phyloP scores from a whole-genome alignment of 2,113 vertebrate genomes.

The Apistogramma diplotaenia region DNA sequence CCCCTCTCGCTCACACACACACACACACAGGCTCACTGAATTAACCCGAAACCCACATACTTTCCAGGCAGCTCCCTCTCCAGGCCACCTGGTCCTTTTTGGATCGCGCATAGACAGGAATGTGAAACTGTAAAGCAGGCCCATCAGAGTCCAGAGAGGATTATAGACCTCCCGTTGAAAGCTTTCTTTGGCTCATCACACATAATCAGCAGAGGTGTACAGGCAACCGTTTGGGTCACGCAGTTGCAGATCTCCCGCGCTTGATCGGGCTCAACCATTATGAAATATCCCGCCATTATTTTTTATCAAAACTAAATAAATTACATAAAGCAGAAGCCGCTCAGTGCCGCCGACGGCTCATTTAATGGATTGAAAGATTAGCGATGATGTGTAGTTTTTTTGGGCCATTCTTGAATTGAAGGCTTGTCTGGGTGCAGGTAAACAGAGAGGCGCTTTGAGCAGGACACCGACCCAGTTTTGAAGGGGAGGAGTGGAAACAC shows the following conservation, averaged over 20 bases:
- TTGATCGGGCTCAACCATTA: conserved; percentile 22
- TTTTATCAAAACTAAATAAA: conserved; percentile 1
- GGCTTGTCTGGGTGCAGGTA: conserved; percentile 28
- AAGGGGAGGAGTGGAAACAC: conserved; percentile 24
- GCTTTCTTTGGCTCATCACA: conserved; percentile 42
- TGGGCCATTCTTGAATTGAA: neutral
- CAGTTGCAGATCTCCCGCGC: conserved; percentile 7
- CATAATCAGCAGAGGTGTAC: conserved; percentile 12
- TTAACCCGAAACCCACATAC: neutral
- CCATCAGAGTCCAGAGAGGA: conserved; percentile 26
- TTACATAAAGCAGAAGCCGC: neutral
- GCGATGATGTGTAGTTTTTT: conserved; percentile 6
- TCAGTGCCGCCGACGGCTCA: neutral
- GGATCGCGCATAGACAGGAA: neutral
- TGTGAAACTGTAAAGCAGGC: conserved; percentile 20
- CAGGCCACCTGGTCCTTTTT: neutral
- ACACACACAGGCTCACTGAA: neutral
- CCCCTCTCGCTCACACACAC: neutral
- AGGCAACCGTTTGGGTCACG: neutral
- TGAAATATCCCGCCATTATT: neutral
- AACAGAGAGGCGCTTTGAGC: conserved; percentile 30
- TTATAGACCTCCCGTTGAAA: conserved; percentile 27
- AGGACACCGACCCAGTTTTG: conserved; percentile 62
- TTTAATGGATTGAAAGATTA: conserved; percentile 53
- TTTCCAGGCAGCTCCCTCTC: neutral